Evolutionary conservation across 2,113 vertebrate species (phyloP).

Genomic region (Podarcis muralis): DNA sequence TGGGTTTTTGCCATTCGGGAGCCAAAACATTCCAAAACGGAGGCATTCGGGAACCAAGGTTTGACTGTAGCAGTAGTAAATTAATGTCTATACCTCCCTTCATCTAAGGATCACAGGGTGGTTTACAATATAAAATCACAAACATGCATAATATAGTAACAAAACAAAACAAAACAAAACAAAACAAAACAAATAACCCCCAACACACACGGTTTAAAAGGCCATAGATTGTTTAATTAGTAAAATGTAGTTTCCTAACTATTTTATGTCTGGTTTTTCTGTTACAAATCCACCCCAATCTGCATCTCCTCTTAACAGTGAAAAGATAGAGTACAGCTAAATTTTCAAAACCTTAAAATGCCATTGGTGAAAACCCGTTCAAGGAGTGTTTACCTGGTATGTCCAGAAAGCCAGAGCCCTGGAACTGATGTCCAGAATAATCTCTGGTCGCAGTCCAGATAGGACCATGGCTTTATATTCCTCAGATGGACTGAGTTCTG

Average conservation of each 20-base stretch:
- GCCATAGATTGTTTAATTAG: no score
- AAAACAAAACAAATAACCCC: no score
- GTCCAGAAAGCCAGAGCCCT: constrained; percentile 89
- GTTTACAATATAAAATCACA: no score
- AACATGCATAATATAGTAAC: no score
- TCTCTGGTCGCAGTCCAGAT: constrained; percentile 84
- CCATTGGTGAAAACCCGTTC: background rate
- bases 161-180: no score
- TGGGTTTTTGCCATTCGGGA: no score
- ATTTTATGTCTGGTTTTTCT: background rate
- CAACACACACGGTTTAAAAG: no score
- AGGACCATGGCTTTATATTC: constrained; percentile 90
- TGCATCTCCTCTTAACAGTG: background rate
- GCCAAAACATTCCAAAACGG: no score
- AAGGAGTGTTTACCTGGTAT: constrained; percentile 81
- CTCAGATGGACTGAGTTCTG: constrained; percentile 86
- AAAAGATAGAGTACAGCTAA: background rate
- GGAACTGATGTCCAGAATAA: constrained; percentile 85
- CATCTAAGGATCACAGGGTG: no score
- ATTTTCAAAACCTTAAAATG: background rate
- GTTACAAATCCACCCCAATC: background rate
- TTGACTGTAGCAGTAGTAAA: no score
- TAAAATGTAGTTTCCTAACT: background rate
- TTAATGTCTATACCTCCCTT: no score
- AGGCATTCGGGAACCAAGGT: no score